phyloP scores from a whole-genome alignment of 2,113 vertebrate genomes.

The Hemiprocne comata region DNA sequence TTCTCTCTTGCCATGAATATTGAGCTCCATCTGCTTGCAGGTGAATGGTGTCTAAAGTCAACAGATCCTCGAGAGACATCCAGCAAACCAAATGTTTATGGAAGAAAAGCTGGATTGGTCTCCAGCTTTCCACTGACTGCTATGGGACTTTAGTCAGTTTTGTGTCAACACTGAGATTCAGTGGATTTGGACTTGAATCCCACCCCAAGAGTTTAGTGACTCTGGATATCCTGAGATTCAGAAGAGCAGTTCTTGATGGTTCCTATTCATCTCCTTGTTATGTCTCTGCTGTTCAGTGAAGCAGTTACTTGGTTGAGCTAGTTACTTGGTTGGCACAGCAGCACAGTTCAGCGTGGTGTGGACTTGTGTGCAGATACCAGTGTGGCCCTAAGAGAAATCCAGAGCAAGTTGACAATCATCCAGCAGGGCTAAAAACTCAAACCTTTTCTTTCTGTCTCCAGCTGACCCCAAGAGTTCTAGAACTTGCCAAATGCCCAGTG shows the following conservation, averaged over 20 bases:
- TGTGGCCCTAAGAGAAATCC: neutral
- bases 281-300: neutral
- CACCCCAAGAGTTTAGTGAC: neutral
- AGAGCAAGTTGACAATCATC: neutral
- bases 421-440: neutral
- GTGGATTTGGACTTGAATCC: neutral
- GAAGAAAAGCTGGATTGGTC: neutral
- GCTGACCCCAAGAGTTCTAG: neutral
- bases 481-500: neutral
- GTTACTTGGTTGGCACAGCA: neutral
- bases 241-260: neutral
- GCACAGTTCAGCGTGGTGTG: neutral
- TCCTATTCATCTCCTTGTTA: neutral
- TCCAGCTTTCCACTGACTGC: neutral
- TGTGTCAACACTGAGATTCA: neutral
- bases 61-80: neutral
- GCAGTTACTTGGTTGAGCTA: neutral
- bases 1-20: neutral
- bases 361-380: neutral
- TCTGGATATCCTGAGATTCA: neutral
- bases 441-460: neutral
- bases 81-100: neutral
- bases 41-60: neutral
- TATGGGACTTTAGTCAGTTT: neutral
- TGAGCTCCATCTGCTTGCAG: neutral